Conservation (phyloP, 2,797 vertebrate genomes). For the Esox lucius region DNA sequence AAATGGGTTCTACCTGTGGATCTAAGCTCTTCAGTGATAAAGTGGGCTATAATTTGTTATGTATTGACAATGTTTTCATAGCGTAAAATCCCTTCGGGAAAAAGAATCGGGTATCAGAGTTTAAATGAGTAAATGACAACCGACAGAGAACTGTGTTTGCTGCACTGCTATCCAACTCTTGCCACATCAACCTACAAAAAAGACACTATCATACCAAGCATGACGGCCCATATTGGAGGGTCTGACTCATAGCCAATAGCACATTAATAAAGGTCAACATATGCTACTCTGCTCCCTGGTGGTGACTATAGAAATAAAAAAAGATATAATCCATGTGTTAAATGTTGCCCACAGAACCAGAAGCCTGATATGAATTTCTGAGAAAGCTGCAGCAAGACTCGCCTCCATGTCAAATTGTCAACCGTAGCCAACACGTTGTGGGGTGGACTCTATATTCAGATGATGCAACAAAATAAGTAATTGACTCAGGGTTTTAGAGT, state of each 20-base stretch:
- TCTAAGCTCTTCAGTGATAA: too few species aligned
- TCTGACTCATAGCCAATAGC: not conserved
- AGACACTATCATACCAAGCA: too few species aligned
- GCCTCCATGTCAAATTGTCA: not conserved
- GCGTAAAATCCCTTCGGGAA: too few species aligned
- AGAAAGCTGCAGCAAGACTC: not conserved
- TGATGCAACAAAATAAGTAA: constrained; percentile 14
- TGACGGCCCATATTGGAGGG: too few species aligned
- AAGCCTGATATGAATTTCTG: not conserved
- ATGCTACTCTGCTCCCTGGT: constrained; percentile 59
- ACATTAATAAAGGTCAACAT: not conserved
- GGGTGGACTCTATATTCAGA: constrained; percentile 20
- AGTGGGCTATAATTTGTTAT: too few species aligned
- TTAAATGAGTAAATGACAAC: too few species aligned
- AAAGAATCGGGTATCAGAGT: too few species aligned
- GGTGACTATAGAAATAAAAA: constrained; percentile 20
- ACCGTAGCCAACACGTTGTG: not conserved
- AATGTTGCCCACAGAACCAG: not conserved
- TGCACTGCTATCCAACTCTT: too few species aligned
- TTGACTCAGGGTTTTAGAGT: constrained; percentile 27
- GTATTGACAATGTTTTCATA: too few species aligned
- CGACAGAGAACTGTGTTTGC: too few species aligned
- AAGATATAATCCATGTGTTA: not conserved
- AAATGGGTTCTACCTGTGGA: too few species aligned
- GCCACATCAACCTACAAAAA: too few species aligned